Percentiles rank a stretch among this genome's conserved stretches.
Evolutionary conservation across 1,140 invertebrate genomes (phyloP).

Genomic region (Pentalonia nigronervosa): DNA sequence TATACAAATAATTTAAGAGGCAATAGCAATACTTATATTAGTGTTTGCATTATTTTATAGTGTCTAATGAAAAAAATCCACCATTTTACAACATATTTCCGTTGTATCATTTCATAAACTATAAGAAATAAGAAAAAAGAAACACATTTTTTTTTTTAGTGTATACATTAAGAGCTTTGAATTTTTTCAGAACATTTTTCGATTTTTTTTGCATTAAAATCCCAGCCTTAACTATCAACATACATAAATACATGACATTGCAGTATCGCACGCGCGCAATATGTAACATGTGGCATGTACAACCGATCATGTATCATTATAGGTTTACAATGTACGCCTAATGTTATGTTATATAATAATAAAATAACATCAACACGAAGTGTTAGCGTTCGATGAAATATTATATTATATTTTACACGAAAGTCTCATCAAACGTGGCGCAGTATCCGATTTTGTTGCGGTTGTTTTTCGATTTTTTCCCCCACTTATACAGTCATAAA

Average conservation of each 20-base stretch:
- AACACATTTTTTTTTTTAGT: too few species aligned
- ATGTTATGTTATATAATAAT: not conserved
- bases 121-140: not conserved
- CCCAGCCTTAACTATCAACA: not conserved
- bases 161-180: not conserved
- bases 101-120: too few species aligned
- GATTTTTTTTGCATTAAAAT: not conserved
- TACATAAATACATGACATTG: not conserved
- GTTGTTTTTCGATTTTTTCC: not conserved
- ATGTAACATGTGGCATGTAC: not conserved
- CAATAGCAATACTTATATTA: not conserved
- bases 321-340: not conserved
- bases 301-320: not conserved
- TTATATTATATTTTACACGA: not conserved
- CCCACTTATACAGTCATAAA: not conserved
- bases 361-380: not conserved
- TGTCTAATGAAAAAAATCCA: not conserved
- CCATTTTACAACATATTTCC: too few species aligned
- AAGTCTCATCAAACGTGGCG: not conserved
- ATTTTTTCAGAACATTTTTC: not conserved
- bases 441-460: not conserved
- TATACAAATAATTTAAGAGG: too few species aligned
- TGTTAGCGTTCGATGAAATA: not conserved
- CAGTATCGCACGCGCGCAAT: not conserved
- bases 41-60: too few species aligned